phyloP scores from a whole-genome alignment of 2,113 vertebrate species.

The Anseranas semipalmata region DNA sequence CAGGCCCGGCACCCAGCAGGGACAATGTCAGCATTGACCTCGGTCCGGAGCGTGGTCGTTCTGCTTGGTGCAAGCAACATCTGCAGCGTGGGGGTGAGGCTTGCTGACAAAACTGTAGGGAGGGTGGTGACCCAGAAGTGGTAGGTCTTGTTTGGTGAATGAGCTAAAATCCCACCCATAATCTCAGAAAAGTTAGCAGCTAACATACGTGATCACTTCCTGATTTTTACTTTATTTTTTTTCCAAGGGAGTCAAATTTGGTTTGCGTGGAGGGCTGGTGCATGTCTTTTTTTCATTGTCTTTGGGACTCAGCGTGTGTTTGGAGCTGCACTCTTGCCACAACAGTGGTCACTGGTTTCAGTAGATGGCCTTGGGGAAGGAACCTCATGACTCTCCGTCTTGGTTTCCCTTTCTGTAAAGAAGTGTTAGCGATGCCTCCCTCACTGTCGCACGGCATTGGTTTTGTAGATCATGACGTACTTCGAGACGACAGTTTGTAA shows the following conservation, averaged over 20 bases:
- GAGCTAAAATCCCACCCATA: background rate
- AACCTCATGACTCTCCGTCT: background rate
- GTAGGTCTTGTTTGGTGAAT: background rate
- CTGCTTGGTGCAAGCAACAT: background rate
- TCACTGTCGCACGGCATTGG: accelerated
- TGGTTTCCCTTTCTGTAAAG: background rate
- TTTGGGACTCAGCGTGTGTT: background rate
- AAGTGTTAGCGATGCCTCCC: background rate
- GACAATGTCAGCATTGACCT: background rate
- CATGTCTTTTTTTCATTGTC: background rate
- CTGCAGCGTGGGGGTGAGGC: background rate
- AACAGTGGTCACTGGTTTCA: background rate
- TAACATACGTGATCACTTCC: background rate
- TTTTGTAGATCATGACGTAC: background rate
- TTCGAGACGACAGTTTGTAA: background rate
- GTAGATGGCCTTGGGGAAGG: background rate
- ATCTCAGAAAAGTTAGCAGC: too few species aligned
- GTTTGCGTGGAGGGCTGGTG: background rate
- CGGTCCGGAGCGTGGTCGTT: accelerated
- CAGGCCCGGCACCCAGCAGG: background rate
- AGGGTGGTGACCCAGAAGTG: background rate
- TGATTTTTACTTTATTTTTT: background rate
- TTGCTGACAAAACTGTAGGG: background rate
- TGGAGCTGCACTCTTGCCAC: background rate
- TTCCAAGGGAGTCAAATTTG: background rate